These are phyloP conservation scores for Ammodytes dubius DNA, from an alignment of 2,113 vertebrate species.

Conservation along the genomic window DNA sequence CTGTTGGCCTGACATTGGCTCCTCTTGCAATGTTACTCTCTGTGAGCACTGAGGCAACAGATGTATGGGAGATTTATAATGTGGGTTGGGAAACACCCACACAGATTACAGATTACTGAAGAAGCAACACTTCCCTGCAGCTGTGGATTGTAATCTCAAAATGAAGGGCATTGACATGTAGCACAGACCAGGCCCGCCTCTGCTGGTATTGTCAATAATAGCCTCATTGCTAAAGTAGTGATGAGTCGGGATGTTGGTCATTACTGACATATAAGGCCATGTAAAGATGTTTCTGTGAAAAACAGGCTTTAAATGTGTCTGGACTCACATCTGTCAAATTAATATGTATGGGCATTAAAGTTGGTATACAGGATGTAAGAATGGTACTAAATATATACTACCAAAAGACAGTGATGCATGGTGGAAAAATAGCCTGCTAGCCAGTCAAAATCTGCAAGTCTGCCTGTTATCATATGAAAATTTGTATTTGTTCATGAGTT, in stretches of 20 bases:
- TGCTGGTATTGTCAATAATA: conserved; percentile 46
- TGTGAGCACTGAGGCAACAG: conserved; percentile 42
- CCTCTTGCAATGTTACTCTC: conserved; percentile 7
- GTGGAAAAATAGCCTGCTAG: background rate
- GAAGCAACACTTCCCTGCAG: conserved; percentile 44
- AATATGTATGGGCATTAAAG: conserved; percentile 13
- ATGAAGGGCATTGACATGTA: conserved; percentile 49
- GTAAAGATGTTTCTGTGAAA: background rate
- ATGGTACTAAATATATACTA: no score
- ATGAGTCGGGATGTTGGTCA: background rate
- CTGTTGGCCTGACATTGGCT: background rate
- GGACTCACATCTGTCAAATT: background rate
- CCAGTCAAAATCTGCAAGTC: conserved; percentile 1
- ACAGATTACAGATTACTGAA: conserved; percentile 72
- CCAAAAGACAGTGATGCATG: background rate
- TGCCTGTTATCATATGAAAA: background rate
- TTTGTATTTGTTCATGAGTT: background rate
- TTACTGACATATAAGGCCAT: conserved; percentile 2
- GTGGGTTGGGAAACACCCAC: conserved; percentile 47
- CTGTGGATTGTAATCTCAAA: conserved; percentile 65
- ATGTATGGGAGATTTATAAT: conserved; percentile 52
- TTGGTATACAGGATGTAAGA: background rate
- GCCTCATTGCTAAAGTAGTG: background rate
- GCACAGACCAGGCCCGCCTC: conserved; percentile 50
- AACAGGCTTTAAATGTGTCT: conserved; percentile 28